Base-by-base conservation (phyloP, 1,140 invertebrate species). In the Cheumatopsyche charites region DNA sequence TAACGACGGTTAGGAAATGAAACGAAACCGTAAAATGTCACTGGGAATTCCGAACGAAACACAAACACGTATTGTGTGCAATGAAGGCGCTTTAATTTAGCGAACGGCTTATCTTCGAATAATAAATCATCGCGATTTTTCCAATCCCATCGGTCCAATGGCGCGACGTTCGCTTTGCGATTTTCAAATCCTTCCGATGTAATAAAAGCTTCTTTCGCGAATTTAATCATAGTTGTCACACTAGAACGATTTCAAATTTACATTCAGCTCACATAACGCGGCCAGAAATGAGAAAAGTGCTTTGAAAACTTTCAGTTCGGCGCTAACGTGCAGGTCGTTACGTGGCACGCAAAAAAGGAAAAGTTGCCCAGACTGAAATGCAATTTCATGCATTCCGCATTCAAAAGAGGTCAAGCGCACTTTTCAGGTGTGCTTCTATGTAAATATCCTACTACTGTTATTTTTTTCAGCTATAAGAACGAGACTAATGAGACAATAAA, bases 1-100 rank as follows among this genome's bases (percentile, higher is more conserved):
- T 72, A 72, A 72, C 71, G 71, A 67, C 29, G 63, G 47, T 52
- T 43, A 58, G 70, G 65, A 72, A 72, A 72, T 67, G 70, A 66
- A 72, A 66, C 70, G 63, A 67, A 72, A 63, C 70, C 70, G 45
- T 72, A 66, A 72, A 72, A 66, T 29, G 66, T 26, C n/a, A 29
- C 69, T 41, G 70, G 25, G 58, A 66, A 72, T 47, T 72, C 67
- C 63, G 15, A 21, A 19, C 68, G 41, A 55, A 62, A 70, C 6
- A 29, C 62, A 15, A 26, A 15, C 58, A 36, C 29, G 29, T 36
- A 36, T 36, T 4, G 3, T 36, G 9, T 36, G 9, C 29, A 36
- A 36, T 36, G 29, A 36, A 36, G 29, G 12, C 29, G 65, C 65
- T 67, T 67, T 61, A 67, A 72, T 72, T 72, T 62, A 17, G 58